Conservation (phyloP, 1,140 invertebrate genomes). For the Drosophila aff. region DNA sequence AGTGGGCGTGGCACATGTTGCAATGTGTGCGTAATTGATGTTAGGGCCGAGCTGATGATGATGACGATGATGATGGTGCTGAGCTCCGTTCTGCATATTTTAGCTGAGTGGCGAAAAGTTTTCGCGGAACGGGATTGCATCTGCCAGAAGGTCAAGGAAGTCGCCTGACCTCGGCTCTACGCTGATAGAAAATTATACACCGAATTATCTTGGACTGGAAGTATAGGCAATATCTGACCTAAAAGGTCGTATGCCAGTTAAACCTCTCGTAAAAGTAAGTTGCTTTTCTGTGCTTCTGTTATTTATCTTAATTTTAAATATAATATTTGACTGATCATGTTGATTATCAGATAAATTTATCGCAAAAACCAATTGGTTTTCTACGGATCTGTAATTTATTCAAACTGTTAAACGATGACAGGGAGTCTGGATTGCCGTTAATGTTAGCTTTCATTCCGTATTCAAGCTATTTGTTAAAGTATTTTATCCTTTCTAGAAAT, state of each 20-base stretch:
- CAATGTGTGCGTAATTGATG: constrained; percentile 64
- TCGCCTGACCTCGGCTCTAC: background rate
- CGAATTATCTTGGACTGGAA: background rate
- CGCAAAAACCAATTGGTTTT: no score
- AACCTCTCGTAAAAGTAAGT: background rate
- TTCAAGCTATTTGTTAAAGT: no score
- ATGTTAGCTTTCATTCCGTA: no score
- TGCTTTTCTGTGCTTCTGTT: background rate
- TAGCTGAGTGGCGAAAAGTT: constrained; percentile 49
- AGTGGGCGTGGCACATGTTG: constrained; percentile 43
- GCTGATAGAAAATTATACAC: background rate
- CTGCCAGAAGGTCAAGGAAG: constrained; percentile 43
- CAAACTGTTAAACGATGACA: no score
- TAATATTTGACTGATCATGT: no score
- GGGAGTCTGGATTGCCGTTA: no score
- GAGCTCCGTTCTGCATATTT: constrained; percentile 68
- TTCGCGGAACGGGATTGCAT: constrained; percentile 27
- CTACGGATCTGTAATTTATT: no score
- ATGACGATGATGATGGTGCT: constrained; percentile 24
- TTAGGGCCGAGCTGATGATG: constrained; percentile 26
- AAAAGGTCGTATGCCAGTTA: background rate
- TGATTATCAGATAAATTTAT: no score
- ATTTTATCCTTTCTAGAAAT: no score
- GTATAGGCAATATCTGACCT: background rate
- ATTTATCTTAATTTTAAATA: no score